Conservation (phyloP, 2,113 vertebrate genomes). For the Rousettus leschenaultii region DNA sequence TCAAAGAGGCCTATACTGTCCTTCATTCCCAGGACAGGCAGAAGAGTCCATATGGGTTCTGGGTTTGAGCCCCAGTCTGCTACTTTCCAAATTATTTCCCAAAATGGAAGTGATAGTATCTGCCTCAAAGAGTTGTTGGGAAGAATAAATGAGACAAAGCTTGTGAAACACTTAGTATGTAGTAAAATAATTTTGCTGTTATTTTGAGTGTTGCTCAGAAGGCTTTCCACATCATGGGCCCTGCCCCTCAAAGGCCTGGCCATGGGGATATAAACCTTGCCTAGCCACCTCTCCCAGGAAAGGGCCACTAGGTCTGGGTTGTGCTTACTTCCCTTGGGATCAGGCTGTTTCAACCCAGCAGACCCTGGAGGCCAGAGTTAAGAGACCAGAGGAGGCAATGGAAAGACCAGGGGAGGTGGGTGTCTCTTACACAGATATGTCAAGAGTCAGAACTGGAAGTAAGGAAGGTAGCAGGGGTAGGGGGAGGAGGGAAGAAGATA, state of each 20-base stretch:
- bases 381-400: conserved; percentile 2
- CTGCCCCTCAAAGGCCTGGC: background rate
- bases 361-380: background rate
- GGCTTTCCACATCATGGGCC: background rate
- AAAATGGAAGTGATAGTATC: background rate
- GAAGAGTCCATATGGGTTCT: background rate
- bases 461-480: conserved; percentile 41
- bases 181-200: conserved; percentile 31
- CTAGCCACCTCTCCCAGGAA: background rate
- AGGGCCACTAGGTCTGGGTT: background rate
- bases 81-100: background rate
- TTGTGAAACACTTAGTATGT: background rate
- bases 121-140: background rate
- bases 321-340: background rate
- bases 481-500: conserved; percentile 57
- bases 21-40: background rate
- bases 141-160: conserved; percentile 19
- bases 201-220: conserved; percentile 16
- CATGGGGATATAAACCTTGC: background rate
- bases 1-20: background rate
- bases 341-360: background rate
- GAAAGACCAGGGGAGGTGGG: conserved; percentile 60
- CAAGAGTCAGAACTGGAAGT: conserved; percentile 63
- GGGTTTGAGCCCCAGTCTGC: conserved; percentile 9
- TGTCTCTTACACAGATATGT: conserved; percentile 61